Base-by-base conservation (phyloP, 53 echinoderm and acorn worm genomes). In the Paracentrotus lividus region DNA sequence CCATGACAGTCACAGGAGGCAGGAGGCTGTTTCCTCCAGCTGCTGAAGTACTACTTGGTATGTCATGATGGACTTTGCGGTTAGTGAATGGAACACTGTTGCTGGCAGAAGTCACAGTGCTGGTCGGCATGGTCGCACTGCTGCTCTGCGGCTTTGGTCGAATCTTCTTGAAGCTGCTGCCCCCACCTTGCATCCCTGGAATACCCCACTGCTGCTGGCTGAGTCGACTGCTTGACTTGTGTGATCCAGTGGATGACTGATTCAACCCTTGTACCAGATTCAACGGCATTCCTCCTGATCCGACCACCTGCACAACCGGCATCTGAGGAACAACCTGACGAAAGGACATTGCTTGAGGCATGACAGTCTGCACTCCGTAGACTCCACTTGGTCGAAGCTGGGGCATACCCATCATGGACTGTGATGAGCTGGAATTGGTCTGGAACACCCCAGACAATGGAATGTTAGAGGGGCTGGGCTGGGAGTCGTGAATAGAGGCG, bases 1-100 rank as follows among this genome's bases (percentile, higher is more conserved):
- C 96, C 95, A 99, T 96, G 24, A 99, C 95, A 40, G 99, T 99
- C 26, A 95, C 94, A 8, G 97, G 99, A 45, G 97, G 99, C 36
- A 72, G 20, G 33, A 99, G 89, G 47, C 94, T 44, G 89, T 76
- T 88, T 16, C 57, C 91, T 24, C 42, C 33, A 29, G 91, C 34
- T 34, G 76, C 76, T 33, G 77, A 91, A 75, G 91, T 91, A 75
- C 91, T 91, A 55, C 55, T 88, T 53, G 57, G 34, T 38, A 40
- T 85, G 51, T 55, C 36, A 36, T 26, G 27, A 26, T 26, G 64
- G 14, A 67, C 29, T 49, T 49, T 91, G 45, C 23, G 34, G 52
- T 52, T 91, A 36, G 53, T 75, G 32, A 45, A 69, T 29, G 34
- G 76, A 7, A 51, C 76, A 21, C 34, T 52, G 66, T 65, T 65